These are phyloP conservation scores for Heteromyza rotundicornis DNA, from an alignment of 2,888 invertebrate species.

Conservation along the genomic window DNA sequence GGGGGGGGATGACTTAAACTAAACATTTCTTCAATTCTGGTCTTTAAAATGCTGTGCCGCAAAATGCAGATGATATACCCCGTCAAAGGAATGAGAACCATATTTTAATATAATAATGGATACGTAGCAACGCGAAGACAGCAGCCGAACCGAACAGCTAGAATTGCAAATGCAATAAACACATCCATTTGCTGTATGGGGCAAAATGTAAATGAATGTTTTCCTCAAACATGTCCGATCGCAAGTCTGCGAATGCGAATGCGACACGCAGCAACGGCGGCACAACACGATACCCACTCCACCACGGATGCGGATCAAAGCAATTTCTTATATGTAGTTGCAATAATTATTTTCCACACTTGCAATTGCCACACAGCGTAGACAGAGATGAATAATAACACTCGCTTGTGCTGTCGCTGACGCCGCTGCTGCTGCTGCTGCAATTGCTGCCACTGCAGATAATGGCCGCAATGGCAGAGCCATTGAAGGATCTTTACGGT, in stretches of 20 bases:
- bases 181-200: neutral
- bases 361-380: conserved; percentile 10
- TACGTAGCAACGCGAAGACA: conserved; percentile 12
- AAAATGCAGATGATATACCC: neutral
- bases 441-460: neutral
- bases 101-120: neutral
- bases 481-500: conserved; percentile 1
- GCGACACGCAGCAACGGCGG: neutral
- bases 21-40: neutral
- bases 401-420: neutral
- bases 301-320: neutral
- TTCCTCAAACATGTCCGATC: neutral
- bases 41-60: neutral
- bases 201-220: conserved; percentile 4
- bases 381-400: conserved; percentile 1
- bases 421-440: neutral
- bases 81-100: neutral
- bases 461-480: conserved; percentile 3
- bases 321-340: neutral
- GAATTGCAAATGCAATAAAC: neutral
- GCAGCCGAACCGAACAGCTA: conserved; percentile 12
- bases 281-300: neutral
- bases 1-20: too few species aligned
- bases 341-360: conserved; percentile 21
- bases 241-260: neutral